Conservation (phyloP, 2,113 vertebrate genomes). For the Edolisoma coerulescens region DNA sequence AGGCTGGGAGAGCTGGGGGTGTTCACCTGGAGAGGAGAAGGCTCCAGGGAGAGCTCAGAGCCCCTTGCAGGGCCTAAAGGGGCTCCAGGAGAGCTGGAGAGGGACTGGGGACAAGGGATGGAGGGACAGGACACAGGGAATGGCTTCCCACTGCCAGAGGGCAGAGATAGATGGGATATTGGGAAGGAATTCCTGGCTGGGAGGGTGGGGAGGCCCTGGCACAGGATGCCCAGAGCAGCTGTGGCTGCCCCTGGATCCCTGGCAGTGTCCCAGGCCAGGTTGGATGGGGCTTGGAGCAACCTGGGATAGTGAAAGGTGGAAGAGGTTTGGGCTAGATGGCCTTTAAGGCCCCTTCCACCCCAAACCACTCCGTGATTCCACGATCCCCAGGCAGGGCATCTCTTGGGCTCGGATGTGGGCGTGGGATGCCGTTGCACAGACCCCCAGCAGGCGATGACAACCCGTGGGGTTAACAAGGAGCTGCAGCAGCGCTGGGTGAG, state of each 20-base stretch:
- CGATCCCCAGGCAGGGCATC: not conserved
- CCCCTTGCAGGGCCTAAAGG: fast-evolving
- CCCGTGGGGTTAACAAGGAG: fast-evolving
- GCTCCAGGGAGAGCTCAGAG: not conserved
- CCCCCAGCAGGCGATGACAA: fast-evolving
- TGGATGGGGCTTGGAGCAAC: fast-evolving
- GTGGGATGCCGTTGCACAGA: fast-evolving
- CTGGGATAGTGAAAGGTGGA: not conserved
- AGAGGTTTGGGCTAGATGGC: fast-evolving
- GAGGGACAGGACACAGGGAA: not conserved
- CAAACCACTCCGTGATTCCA: not conserved
- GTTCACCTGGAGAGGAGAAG: not conserved
- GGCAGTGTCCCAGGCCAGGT: fast-evolving
- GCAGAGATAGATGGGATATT: not conserved
- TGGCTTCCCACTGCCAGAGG: not conserved
- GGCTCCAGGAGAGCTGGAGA: not conserved
- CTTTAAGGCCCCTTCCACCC: not conserved
- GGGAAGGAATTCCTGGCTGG: fast-evolving
- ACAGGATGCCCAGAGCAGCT: fast-evolving
- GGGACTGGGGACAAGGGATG: not conserved
- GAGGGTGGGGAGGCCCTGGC: fast-evolving
- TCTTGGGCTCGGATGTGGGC: not conserved
- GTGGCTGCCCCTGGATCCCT: not conserved
- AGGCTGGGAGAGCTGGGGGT: not conserved
- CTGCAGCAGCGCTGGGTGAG: fast-evolving